Evolutionary conservation across 1,140 invertebrate genomes (phyloP).

Genomic region (Macrobrachium rosenbergii): DNA sequence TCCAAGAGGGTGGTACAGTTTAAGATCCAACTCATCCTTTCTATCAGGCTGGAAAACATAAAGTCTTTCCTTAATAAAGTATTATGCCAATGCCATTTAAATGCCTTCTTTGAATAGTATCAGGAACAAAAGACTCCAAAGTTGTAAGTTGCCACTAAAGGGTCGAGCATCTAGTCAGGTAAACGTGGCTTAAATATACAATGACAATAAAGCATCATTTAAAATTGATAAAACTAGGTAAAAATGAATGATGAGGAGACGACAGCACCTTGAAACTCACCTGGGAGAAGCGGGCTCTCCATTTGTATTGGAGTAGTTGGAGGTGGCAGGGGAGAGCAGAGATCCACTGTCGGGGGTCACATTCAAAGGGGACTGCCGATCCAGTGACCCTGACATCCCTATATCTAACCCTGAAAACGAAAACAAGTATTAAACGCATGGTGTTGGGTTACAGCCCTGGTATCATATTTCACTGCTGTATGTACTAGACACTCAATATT

Average conservation of each 20-base stretch:
- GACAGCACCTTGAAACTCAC: constrained; percentile 69
- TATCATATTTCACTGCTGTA: background rate
- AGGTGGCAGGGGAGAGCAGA: constrained; percentile 73
- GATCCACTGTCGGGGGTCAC: constrained; percentile 89
- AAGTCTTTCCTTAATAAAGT: too few relatives aligned
- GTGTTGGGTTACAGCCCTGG: background rate
- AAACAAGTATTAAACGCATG: background rate
- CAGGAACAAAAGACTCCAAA: too few relatives aligned
- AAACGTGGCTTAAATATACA: background rate
- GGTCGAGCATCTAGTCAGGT: too few relatives aligned
- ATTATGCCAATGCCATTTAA: too few relatives aligned
- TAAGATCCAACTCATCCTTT: too few relatives aligned
- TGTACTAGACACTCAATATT: background rate
- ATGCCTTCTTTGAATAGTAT: too few relatives aligned
- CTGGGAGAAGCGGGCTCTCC: constrained; percentile 76
- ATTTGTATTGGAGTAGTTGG: constrained; percentile 66
- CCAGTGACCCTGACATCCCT: constrained; percentile 63
- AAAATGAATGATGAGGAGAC: constrained; percentile 12
- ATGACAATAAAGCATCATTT: background rate
- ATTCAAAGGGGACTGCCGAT: constrained; percentile 83
- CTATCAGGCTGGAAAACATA: too few relatives aligned
- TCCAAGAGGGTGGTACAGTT: too few relatives aligned
- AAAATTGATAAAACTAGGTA: constrained; percentile 35
- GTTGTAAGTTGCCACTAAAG: too few relatives aligned
- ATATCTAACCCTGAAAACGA: constrained; percentile 51